Conservation (phyloP, 1,140 invertebrate genomes). For the Drosophila navojoa region DNA sequence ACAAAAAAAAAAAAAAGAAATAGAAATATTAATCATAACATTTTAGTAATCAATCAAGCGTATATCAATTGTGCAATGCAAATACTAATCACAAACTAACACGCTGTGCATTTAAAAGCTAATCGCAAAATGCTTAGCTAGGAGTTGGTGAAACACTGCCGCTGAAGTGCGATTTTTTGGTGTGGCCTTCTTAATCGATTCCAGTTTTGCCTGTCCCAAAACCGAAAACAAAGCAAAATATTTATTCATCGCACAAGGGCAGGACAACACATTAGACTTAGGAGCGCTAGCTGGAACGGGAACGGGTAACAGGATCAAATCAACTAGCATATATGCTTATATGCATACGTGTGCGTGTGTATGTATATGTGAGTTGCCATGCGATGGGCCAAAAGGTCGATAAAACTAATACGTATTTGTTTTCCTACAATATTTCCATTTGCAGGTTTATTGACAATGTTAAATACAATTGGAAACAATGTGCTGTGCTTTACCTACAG, state of each 20-base stretch:
- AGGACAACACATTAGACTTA: background rate
- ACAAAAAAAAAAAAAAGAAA: background rate
- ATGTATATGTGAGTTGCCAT: constrained; percentile 16
- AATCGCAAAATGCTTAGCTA: constrained; percentile 25
- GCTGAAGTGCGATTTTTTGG: constrained; percentile 33
- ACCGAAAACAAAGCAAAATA: constrained; percentile 29
- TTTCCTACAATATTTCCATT: background rate
- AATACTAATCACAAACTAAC: background rate
- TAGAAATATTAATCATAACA: constrained; percentile 12
- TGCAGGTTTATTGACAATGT: constrained; percentile 28
- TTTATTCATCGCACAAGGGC: constrained; percentile 1
- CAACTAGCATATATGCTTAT: constrained; percentile 5
- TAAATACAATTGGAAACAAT: constrained; percentile 10
- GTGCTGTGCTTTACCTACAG: background rate
- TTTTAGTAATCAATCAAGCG: background rate
- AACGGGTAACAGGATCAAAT: background rate
- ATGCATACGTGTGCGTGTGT: constrained; percentile 3
- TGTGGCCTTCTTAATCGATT: constrained; percentile 51
- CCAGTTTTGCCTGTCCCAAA: constrained; percentile 12
- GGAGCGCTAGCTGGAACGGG: background rate
- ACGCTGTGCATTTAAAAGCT: background rate
- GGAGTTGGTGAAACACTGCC: constrained; percentile 44
- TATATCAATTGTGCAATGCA: constrained; percentile 3
- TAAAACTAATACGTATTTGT: constrained; percentile 14
- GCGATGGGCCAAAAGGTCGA: constrained; percentile 44